Percentiles rank a stretch among this genome's conserved stretches.
Evolutionary conservation across 2,888 invertebrate species (phyloP).

Genomic region (Oithona nana): DNA sequence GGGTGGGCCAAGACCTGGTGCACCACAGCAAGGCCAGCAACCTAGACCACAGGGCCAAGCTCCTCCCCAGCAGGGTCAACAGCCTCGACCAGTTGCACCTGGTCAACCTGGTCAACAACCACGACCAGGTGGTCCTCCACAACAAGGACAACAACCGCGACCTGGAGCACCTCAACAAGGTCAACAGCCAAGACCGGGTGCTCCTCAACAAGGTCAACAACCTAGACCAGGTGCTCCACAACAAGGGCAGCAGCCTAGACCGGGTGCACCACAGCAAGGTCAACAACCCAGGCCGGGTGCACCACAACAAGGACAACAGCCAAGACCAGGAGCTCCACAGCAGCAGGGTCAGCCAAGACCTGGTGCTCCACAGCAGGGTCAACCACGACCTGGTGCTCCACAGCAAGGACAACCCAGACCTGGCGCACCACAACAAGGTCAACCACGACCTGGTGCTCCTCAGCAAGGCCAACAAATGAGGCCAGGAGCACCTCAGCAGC

Average conservation of each 20-base stretch:
- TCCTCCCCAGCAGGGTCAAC: not conserved
- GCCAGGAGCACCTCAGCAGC: not conserved
- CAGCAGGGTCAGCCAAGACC: not conserved
- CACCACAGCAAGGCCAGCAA: not conserved
- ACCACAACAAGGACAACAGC: not conserved
- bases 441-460: not conserved
- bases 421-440: not conserved
- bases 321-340: not conserved
- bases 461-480: not conserved
- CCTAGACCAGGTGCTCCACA: not conserved
- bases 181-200: not conserved
- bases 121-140: not conserved
- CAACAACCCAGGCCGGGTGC: not conserved
- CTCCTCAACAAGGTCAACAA: not conserved
- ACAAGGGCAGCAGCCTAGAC: not conserved
- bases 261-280: not conserved
- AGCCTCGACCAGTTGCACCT: not conserved
- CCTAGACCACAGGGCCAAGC: not conserved
- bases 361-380: not conserved
- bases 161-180: not conserved
- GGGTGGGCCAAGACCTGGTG: not conserved
- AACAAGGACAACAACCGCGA: not conserved
- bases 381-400: not conserved
- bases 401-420: not conserved
- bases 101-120: slow-evolving; percentile 9